Evolutionary conservation across 2,797 vertebrate species (phyloP).

Genomic region (Anguilla megastoma): DNA sequence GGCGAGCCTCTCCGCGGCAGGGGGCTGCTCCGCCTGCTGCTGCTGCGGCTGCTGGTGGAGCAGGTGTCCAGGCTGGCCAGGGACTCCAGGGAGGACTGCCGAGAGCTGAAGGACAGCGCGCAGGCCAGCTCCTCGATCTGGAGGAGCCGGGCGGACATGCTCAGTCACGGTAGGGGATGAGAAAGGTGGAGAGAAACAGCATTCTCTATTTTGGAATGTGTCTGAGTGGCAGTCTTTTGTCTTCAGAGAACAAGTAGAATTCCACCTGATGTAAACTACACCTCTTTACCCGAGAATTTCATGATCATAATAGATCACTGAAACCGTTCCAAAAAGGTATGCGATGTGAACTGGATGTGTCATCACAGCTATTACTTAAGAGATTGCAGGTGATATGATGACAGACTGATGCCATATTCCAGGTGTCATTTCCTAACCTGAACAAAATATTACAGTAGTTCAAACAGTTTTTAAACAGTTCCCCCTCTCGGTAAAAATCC

Average conservation of each 20-base stretch:
- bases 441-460: neutral
- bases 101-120: slow-evolving; percentile 77
- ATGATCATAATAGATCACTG: neutral
- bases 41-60: slow-evolving; percentile 75
- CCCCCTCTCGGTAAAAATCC: neutral
- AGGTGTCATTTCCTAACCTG: neutral
- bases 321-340: neutral
- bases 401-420: neutral
- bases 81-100: slow-evolving; percentile 75
- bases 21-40: slow-evolving; percentile 71
- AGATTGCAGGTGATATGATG: neutral
- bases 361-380: neutral
- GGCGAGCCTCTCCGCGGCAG: slow-evolving; percentile 71
- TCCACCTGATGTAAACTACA: neutral
- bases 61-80: slow-evolving; percentile 66
- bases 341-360: neutral
- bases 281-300: neutral
- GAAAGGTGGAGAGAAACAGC: neutral
- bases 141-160: neutral
- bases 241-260: neutral
- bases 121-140: slow-evolving; percentile 89
- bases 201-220: neutral
- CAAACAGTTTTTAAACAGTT: neutral
- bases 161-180: neutral
- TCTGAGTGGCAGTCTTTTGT: neutral